Evolutionary conservation across 2,888 invertebrate genomes (phyloP).

Genomic region (Lobophora halterata): DNA sequence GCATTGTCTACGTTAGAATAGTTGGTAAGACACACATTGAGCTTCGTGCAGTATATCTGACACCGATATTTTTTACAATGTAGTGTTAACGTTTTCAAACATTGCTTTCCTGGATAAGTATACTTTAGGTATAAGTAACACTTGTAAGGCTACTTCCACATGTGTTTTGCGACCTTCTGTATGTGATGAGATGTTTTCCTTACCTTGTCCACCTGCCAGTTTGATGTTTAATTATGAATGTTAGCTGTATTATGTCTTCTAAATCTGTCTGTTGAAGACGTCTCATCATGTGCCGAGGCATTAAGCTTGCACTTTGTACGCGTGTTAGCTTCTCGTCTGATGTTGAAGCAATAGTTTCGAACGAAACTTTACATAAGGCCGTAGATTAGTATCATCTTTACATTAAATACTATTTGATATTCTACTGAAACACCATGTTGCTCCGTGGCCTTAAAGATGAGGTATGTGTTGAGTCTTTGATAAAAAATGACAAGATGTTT

Average conservation of each 20-base stretch:
- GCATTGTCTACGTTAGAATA: conserved; percentile 79
- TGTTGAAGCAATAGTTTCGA: conserved; percentile 35
- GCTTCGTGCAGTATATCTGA: conserved; percentile 72
- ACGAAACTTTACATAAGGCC: conserved; percentile 66
- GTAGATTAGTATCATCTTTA: conserved; percentile 59
- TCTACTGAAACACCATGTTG: conserved; percentile 80
- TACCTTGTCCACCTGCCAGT: neutral
- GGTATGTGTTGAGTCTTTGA: conserved; percentile 72
- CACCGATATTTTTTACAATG: conserved; percentile 72
- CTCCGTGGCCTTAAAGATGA: conserved; percentile 79
- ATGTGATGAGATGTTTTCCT: conserved; percentile 5
- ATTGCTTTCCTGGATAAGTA: conserved; percentile 58
- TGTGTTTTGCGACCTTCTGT: conserved; percentile 24
- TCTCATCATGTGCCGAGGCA: conserved; percentile 10
- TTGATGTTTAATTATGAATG: neutral
- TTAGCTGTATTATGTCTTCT: neutral
- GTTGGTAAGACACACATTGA: conserved; percentile 74
- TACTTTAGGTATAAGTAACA: conserved; percentile 51
- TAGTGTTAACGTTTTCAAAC: conserved; percentile 57
- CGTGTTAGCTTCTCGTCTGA: conserved; percentile 27
- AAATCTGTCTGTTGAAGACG: neutral
- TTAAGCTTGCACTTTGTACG: conserved; percentile 15
- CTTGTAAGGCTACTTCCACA: conserved; percentile 37
- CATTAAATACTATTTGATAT: conserved; percentile 67
- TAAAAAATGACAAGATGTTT: conserved; percentile 61